phyloP scores from a whole-genome alignment of 2,113 vertebrate species.

The Cichladusa arquata region DNA sequence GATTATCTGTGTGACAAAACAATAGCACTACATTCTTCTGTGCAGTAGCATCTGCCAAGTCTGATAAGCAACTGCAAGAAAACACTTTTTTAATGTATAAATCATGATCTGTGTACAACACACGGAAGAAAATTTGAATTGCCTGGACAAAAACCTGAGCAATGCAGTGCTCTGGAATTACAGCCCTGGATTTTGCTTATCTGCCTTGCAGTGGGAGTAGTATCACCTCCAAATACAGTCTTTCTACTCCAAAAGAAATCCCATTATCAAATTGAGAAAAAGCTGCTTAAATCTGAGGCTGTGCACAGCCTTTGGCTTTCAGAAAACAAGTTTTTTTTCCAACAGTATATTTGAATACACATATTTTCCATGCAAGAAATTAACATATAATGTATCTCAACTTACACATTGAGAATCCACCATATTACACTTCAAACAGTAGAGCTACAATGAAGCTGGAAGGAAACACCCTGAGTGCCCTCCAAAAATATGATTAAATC shows the following conservation, averaged over 20 bases:
- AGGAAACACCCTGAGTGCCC: not conserved
- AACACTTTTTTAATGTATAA: not conserved
- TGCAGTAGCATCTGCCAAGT: conserved; percentile 7
- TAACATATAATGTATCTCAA: not conserved
- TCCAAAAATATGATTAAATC: not conserved
- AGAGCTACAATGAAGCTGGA: not conserved
- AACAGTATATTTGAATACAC: not conserved
- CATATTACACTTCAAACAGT: not conserved
- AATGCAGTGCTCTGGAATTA: not conserved
- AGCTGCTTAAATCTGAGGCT: not conserved
- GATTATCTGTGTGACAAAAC: not conserved
- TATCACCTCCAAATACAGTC: not conserved
- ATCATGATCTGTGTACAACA: not conserved
- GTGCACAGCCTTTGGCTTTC: not conserved
- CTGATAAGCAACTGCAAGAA: conserved; percentile 51
- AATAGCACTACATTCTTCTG: not conserved
- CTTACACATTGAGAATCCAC: not conserved
- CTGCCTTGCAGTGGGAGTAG: not conserved
- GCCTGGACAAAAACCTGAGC: not conserved
- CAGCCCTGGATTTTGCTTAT: not conserved
- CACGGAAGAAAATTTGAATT: not conserved
- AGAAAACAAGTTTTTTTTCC: not conserved
- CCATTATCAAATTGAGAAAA: not conserved
- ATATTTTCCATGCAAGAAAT: not conserved
- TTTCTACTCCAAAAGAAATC: not conserved